phyloP scores from a whole-genome alignment of 2,888 invertebrate species.

The Odiellus spinosus region DNA sequence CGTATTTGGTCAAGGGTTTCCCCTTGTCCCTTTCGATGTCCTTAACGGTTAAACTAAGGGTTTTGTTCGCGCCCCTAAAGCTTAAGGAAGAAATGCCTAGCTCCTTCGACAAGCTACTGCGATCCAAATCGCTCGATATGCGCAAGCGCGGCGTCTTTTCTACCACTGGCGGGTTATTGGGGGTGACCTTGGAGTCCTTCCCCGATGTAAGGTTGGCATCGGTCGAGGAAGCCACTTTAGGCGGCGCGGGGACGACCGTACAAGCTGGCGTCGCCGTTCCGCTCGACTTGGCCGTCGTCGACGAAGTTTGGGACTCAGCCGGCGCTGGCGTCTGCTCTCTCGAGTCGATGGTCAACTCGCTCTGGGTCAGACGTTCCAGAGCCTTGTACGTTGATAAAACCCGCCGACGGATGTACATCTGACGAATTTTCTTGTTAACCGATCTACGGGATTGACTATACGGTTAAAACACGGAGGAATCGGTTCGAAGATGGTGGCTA shows the following conservation, averaged over 20 bases:
- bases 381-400: constrained; percentile 64
- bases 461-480: no score
- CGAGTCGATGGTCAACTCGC: constrained; percentile 48
- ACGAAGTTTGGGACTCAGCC: no score
- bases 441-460: constrained; percentile 38
- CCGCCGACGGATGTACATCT: constrained; percentile 60
- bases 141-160: constrained; percentile 10
- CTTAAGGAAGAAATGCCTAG: constrained; percentile 16
- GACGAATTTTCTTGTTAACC: constrained; percentile 65
- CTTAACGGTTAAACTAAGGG: constrained; percentile 45
- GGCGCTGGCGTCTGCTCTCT: no score
- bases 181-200: background rate
- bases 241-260: no score
- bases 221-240: background rate
- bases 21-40: constrained; percentile 67
- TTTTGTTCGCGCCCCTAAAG: constrained; percentile 20
- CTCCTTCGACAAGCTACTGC: constrained; percentile 11
- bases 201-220: background rate
- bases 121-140: constrained; percentile 10
- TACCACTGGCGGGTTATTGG: constrained; percentile 4
- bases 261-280: no score
- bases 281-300: no score
- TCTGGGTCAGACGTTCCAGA: constrained; percentile 60
- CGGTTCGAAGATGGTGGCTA: no score
- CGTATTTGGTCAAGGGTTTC: constrained; percentile 69